These are phyloP conservation scores for Pseudopipra pipra DNA, from an alignment of 2,113 vertebrate species.

Conservation along the genomic window DNA sequence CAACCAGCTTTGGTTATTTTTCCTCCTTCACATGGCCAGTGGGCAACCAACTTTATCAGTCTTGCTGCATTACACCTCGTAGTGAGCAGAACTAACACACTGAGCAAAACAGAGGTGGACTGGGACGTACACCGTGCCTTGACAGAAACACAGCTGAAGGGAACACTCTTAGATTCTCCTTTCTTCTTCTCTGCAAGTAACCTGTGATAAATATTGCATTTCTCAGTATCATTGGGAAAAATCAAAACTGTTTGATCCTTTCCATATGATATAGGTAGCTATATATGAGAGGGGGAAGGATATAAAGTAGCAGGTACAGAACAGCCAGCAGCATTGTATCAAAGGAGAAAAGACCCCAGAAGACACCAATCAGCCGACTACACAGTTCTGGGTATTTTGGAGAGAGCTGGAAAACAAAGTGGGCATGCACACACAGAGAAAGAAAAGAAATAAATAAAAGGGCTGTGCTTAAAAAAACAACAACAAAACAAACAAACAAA, in stretches of 20 bases:
- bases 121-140: slow-evolving; percentile 19
- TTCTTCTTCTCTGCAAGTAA: slow-evolving; percentile 74
- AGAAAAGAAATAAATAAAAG: background rate
- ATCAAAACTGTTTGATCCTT: slow-evolving; percentile 76
- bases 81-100: slow-evolving; percentile 35
- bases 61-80: slow-evolving; percentile 14
- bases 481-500: background rate
- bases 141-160: slow-evolving; percentile 73
- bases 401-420: slow-evolving; percentile 15
- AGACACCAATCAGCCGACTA: background rate
- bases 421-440: background rate
- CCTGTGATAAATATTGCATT: slow-evolving; percentile 85
- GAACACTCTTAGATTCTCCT: slow-evolving; percentile 73
- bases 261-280: slow-evolving; percentile 72
- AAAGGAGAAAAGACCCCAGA: slow-evolving; percentile 58
- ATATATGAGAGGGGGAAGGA: slow-evolving; percentile 8
- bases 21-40: slow-evolving; percentile 51
- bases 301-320: slow-evolving; percentile 39
- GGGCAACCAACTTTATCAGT: slow-evolving; percentile 57
- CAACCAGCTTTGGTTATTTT: slow-evolving; percentile 61
- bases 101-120: slow-evolving; percentile 44
- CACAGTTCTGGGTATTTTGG: background rate
- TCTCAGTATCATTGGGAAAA: slow-evolving; percentile 72
- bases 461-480: background rate
- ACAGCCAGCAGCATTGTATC: slow-evolving; percentile 68